Base-by-base conservation (phyloP, 2,113 vertebrate genomes). In the Amia ocellicauda region DNA sequence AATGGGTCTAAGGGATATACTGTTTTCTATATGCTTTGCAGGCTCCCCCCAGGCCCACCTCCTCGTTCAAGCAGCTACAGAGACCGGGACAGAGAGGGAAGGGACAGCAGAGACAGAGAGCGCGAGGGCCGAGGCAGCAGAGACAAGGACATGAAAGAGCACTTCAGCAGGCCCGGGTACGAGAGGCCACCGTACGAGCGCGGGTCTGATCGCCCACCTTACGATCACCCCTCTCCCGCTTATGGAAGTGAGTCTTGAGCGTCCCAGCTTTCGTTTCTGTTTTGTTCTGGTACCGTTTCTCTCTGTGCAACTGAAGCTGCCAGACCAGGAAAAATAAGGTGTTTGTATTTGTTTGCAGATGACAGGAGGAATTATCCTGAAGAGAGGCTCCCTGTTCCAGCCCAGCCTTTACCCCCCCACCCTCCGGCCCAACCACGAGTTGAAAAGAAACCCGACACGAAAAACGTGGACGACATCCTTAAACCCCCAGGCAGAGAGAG, bases 391-490 rank as follows among this genome's bases (percentile, higher is more conserved):
- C 82, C 92, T 50, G 77, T 92, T 20, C 71, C 91, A 68, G 69
- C 84, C 17, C 52, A 83, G 16, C 76, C 92, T 7, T 79, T 93
- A 3, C 89, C 92, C 31, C 90, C 94, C 56, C 86, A 93, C 22
- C 83, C 90, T 64, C 62, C 71, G 36, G 81, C 89, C 74, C 83
- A 89, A 10, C 91, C 91, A 29, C 85, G 91, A 29, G 82, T 93
- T 4, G 97, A 99, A 79, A 98, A 91, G 73, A 99, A 99, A 74
- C 96, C 97, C 13, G 96, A 99, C 71, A 95, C 89, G 50, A 99
- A 97, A 83, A 98, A 98, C 56, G 94, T 97, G 23, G 97, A 99
- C 52, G 97, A 99, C 73, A 90, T 99, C 75, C 87, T 99, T 74
- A 99, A 99, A 78, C 85, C 86, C 7, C 97, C 97, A 3, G 97